Evolutionary conservation across 2,113 vertebrate species (phyloP).

Genomic region (Catharus minimus): DNA sequence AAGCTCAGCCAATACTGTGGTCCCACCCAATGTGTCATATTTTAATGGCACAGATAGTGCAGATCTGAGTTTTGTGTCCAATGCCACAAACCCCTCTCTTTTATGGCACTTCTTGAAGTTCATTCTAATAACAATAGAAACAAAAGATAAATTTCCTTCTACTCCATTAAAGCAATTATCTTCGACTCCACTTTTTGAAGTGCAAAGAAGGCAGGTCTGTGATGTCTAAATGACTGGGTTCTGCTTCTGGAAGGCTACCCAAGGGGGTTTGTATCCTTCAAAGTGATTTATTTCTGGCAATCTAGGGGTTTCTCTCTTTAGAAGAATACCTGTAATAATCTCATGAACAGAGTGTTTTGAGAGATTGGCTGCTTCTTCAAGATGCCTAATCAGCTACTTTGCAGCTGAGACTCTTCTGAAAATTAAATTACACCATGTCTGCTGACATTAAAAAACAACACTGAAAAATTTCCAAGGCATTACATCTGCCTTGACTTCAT

Average conservation of each 20-base stretch:
- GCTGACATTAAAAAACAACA: constrained; percentile 45
- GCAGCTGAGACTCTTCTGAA: constrained; percentile 41
- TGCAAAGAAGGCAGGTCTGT: neutral
- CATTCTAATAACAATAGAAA: neutral
- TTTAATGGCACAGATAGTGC: neutral
- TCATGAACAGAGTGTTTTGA: constrained; percentile 9
- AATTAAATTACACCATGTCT: constrained; percentile 52
- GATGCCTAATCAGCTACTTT: constrained; percentile 16
- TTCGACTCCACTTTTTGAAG: neutral
- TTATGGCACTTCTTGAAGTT: neutral
- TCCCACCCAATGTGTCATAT: neutral
- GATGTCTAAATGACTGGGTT: neutral
- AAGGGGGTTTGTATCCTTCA: neutral
- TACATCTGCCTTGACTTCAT: constrained; percentile 32
- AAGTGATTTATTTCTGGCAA: constrained; percentile 23
- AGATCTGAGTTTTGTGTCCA: neutral
- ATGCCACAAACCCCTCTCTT: neutral
- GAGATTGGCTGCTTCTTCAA: constrained; percentile 20
- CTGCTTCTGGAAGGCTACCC: neutral
- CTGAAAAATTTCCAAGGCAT: neutral
- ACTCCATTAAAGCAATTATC: neutral
- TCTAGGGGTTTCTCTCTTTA: neutral
- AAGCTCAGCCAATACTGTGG: neutral
- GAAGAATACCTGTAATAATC: constrained; percentile 9
- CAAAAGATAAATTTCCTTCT: neutral